phyloP scores from a whole-genome alignment of 2,113 vertebrate genomes.

The Gorsachius goisagi region DNA sequence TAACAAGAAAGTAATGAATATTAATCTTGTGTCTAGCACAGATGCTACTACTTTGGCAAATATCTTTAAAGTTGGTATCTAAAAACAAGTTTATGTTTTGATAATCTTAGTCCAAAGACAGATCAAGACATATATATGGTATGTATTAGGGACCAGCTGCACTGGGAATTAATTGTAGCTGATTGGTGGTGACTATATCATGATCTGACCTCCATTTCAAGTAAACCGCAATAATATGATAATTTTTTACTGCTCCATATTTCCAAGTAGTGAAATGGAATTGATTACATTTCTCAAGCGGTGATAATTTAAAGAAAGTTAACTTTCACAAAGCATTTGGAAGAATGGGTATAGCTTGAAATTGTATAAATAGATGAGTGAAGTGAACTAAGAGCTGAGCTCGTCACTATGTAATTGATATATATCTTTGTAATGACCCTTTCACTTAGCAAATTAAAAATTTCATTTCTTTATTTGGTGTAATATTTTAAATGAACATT shows the following conservation, averaged over 20 bases:
- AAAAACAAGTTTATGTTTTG: background rate
- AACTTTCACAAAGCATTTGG: background rate
- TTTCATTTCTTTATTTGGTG: background rate
- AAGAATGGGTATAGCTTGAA: background rate
- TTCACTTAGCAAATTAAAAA: background rate
- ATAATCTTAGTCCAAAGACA: background rate
- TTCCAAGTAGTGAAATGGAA: background rate
- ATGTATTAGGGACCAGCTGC: background rate
- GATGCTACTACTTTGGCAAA: background rate
- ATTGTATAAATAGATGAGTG: background rate
- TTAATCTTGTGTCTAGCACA: background rate
- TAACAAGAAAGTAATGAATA: background rate
- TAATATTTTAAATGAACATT: background rate
- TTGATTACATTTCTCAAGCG: background rate
- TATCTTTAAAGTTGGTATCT: background rate
- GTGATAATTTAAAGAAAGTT: background rate
- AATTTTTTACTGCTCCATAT: background rate
- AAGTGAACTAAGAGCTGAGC: background rate
- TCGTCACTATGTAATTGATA: background rate
- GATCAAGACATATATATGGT: background rate
- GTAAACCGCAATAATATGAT: background rate
- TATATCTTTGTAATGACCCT: background rate
- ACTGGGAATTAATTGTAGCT: background rate
- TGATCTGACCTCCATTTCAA: background rate
- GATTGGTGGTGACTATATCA: background rate